Percentiles rank a stretch among this genome's conserved stretches.
Evolutionary conservation across 64 coral and sea anemone species (phyloP).

Genomic region (Acropora tenuis): DNA sequence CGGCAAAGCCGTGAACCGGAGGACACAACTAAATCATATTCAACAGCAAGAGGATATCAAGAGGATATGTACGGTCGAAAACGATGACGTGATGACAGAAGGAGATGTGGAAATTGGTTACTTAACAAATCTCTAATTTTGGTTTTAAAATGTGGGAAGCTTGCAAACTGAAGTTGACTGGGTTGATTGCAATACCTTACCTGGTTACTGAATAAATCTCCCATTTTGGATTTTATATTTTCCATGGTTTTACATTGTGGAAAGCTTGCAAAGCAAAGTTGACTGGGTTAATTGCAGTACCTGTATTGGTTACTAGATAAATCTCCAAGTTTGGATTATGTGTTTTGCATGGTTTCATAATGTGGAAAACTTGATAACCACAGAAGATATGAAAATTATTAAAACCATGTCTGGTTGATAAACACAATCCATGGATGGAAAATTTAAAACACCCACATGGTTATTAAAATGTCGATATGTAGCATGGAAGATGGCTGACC

Average conservation of each 20-base stretch:
- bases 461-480: neutral
- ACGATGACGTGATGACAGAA: no score
- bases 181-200: no score
- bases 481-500: slow-evolving; percentile 21
- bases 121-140: neutral
- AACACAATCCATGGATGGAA: slow-evolving; percentile 17
- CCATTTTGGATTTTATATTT: no score
- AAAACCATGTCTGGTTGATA: neutral
- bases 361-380: slow-evolving; percentile 20
- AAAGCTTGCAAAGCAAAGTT: no score
- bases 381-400: neutral
- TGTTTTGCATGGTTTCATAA: neutral
- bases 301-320: neutral
- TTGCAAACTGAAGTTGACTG: neutral
- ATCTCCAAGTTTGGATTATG: slow-evolving; percentile 5
- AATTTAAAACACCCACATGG: neutral
- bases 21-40: no score
- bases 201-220: no score
- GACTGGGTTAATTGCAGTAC: no score
- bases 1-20: no score
- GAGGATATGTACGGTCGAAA: no score
- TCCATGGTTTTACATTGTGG: no score
- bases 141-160: neutral
- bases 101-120: no score
- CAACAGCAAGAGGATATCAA: no score